Conservation (phyloP, 2,797 vertebrate genomes). For the Sebastes hubbsi region DNA sequence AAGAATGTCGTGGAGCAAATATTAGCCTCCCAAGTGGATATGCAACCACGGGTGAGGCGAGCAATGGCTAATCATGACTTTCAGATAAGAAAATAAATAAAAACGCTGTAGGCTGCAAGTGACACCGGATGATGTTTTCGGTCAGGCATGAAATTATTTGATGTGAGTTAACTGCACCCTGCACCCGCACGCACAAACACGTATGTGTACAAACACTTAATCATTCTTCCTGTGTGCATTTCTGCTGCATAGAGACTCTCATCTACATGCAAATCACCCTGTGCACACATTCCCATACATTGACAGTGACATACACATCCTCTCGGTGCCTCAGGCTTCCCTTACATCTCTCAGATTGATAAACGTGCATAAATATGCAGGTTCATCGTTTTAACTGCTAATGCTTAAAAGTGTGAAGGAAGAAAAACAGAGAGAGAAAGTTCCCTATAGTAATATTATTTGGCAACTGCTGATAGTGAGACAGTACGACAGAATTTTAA, state of each 20-base stretch:
- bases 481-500: neutral
- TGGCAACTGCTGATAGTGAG: neutral
- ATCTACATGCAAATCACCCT: constrained; percentile 17
- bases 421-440: neutral
- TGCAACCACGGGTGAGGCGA: constrained; percentile 28
- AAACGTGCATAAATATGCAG: neutral
- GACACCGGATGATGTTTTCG: constrained; percentile 26
- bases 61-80: constrained; percentile 46
- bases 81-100: constrained; percentile 50
- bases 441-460: neutral
- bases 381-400: neutral
- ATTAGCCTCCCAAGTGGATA: neutral
- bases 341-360: neutral
- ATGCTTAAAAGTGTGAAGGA: neutral
- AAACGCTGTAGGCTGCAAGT: constrained; percentile 26
- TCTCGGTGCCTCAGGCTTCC: neutral
- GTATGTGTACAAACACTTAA: neutral
- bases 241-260: neutral
- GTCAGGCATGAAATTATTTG: constrained; percentile 36
- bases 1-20: constrained; percentile 21
- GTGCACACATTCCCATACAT: neutral
- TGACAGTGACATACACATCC: neutral
- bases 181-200: neutral
- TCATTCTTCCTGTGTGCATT: constrained; percentile 3
- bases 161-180: constrained; percentile 5